Evolutionary conservation across 2,888 invertebrate species (phyloP), one percentile per base, ranked within the genome.

Genomic region (Crioceris asparagi): DNA sequence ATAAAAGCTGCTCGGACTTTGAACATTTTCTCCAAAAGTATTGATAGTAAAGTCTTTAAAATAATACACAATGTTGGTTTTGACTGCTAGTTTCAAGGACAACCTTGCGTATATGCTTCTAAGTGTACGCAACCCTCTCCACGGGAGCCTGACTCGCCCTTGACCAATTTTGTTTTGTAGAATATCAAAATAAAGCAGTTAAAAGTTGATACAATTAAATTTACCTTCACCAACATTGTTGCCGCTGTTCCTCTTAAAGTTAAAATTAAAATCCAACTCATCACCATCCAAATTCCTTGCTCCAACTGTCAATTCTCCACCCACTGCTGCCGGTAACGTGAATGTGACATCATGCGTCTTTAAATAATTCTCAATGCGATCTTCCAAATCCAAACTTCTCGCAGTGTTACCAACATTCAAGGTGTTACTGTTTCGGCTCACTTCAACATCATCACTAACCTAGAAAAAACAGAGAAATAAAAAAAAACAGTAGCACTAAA

Each of bases 261-360:
- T 79, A 43, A 86, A 68, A 61, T 79, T 80, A 39, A 87, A 65
- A 59, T 74, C 76, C 39, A 85, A 64, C 62, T 83, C 80, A 51
- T 83, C 82, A 41, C 77, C 72, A 56, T 80, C 79, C 45, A 86
- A 66, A 63, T 83, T 80, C 53, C 82, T 75, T 4, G 83, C 79
- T 59, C 79, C 80, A 38, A 86, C 72, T 41, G 79, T 81, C 50
- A 86, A 72, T 44, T 79, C 74, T 51, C 80, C 82, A 36, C 74
- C 75, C 34, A 72, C 74, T n/a, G n/a, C n/a, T n/a, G n/a, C n/a
- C n/a, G 85, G 84, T 48, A 85, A 61, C 55, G 78, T 75, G 65
- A 85, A 76, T 55, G 79, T 77, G 33, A 83, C 76, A 59, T 86
- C 84, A 56, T 85, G 84, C 44, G 77, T 76, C 52, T 77, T 72